Conservation (phyloP, 2,113 vertebrate species). For the Chionis minor region DNA sequence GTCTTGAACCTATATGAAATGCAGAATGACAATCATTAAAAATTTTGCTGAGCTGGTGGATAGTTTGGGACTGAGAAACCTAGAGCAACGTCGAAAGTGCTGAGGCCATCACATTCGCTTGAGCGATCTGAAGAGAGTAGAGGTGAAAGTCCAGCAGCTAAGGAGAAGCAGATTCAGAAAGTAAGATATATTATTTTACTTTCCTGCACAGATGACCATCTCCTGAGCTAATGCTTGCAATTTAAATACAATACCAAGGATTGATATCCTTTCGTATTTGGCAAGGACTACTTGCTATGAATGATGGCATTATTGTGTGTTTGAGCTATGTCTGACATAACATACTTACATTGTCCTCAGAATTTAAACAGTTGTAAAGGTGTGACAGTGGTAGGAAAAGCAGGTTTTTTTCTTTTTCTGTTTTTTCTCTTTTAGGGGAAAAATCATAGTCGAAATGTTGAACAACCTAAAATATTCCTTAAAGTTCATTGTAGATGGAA, state of each 20-base stretch:
- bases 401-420: background rate
- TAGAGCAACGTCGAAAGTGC: background rate
- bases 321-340: background rate
- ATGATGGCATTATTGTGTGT: background rate
- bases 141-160: background rate
- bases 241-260: background rate
- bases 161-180: background rate
- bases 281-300: background rate
- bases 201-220: background rate
- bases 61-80: background rate
- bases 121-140: fast-evolving
- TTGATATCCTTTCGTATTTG: background rate
- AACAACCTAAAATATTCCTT: background rate
- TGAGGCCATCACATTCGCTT: background rate
- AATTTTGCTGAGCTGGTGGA: slow-evolving; percentile 11
- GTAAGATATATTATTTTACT: background rate
- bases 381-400: background rate
- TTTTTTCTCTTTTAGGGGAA: background rate
- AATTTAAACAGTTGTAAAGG: background rate
- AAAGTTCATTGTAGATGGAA: background rate
- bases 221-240: background rate
- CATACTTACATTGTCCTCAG: background rate
- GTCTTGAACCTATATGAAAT: background rate
- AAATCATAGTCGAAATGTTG: background rate
- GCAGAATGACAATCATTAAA: background rate